Conservation (phyloP, 2,113 vertebrate genomes). For the Phoxinus phoxinus region DNA sequence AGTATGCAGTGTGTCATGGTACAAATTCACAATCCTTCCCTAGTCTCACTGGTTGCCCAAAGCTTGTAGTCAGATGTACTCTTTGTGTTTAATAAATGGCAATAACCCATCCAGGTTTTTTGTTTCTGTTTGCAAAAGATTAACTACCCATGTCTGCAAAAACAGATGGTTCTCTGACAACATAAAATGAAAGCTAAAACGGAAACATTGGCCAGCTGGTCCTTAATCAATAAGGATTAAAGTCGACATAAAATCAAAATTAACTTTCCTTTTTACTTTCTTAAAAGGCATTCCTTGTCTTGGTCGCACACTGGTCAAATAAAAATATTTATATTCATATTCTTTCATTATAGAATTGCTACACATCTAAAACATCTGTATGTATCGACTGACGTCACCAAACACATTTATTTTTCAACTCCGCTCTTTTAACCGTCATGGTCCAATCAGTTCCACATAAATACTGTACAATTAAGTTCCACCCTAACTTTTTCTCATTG, state of each 20-base stretch:
- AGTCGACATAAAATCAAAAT: neutral
- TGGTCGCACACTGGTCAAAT: neutral
- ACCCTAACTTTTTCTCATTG: neutral
- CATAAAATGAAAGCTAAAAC: conserved; percentile 21
- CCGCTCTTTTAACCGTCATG: neutral
- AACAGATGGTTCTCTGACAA: conserved; percentile 23
- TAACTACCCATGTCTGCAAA: conserved; percentile 1
- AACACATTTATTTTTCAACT: neutral
- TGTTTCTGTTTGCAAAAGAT: conserved; percentile 23
- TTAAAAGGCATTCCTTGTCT: neutral
- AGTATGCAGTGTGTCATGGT: neutral
- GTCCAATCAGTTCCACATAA: neutral
- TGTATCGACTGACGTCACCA: neutral
- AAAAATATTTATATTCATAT: neutral
- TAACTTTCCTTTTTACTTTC: neutral
- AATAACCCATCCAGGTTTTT: conserved; percentile 4
- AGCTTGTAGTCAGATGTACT: neutral
- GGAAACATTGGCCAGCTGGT: conserved; percentile 18
- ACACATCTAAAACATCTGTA: neutral
- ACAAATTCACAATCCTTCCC: neutral
- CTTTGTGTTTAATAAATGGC: neutral
- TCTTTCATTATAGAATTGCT: neutral
- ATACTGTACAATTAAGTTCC: neutral
- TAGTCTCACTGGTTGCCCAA: neutral
- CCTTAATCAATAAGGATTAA: conserved; percentile 33